Percentiles rank a stretch among this genome's conserved stretches.
Conservation (phyloP, 2,888 invertebrate genomes). For the Tanypteryx hageni region DNA sequence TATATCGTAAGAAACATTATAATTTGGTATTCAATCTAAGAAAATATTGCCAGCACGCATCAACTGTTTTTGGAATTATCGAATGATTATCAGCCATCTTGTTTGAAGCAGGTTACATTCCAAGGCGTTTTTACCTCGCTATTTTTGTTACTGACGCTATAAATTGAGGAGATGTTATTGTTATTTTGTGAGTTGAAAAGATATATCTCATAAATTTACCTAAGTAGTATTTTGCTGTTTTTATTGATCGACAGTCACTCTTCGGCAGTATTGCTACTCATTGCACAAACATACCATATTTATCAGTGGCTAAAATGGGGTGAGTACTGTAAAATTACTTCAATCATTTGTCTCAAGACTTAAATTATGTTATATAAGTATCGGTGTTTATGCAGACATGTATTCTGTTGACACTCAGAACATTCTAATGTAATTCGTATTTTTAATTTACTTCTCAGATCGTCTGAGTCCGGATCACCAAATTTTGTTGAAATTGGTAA, state of each 20-base stretch:
- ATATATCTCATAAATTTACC: background rate
- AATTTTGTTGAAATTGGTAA: conserved; percentile 69
- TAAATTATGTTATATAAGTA: background rate
- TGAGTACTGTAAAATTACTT: background rate
- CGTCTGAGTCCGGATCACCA: conserved; percentile 68
- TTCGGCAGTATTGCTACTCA: background rate
- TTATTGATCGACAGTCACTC: background rate
- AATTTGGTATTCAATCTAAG: too few species aligned
- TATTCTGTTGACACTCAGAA: background rate
- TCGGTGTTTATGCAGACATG: background rate
- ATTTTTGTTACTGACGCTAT: background rate
- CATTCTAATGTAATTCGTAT: background rate
- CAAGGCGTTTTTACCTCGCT: background rate
- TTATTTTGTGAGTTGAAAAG: background rate
- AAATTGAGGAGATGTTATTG: background rate
- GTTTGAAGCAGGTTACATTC: conserved; percentile 43
- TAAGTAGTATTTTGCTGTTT: background rate
- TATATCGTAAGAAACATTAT: too few species aligned
- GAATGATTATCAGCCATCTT: conserved; percentile 41
- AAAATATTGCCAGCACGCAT: background rate
- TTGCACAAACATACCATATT: conserved; percentile 41
- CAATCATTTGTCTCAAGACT: background rate
- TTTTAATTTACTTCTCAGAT: conserved; percentile 64
- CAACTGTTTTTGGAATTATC: background rate
- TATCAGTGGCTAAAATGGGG: conserved; percentile 4